A percentile compares a stretch with the other conserved stretches of the same genome.
Evolutionary conservation across 2,113 vertebrate species (phyloP).

Genomic region (Chloropsis cyanopogon): DNA sequence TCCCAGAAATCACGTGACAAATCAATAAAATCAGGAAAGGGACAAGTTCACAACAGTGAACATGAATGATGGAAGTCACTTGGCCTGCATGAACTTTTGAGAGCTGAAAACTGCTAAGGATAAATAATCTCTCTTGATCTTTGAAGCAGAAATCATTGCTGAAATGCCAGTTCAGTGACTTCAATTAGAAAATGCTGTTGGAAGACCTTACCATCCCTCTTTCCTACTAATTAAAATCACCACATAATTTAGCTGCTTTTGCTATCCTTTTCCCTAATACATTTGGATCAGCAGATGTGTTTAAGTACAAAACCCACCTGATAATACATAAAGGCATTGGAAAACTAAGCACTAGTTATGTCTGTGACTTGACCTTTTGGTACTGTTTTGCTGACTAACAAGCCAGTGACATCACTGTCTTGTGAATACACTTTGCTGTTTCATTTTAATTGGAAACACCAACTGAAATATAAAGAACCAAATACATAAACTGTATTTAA

Average conservation of each 20-base stretch:
- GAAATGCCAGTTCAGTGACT: slow-evolving; percentile 45
- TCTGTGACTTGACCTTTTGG: background rate
- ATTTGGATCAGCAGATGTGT: background rate
- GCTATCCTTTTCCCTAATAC: background rate
- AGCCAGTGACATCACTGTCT: background rate
- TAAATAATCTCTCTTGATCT: slow-evolving; percentile 47
- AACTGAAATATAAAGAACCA: background rate
- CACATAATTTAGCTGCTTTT: background rate
- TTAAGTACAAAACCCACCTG: background rate
- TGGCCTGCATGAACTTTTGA: slow-evolving; percentile 21
- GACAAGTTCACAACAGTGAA: background rate
- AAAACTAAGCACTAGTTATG: background rate
- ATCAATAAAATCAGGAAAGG: background rate
- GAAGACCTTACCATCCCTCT: background rate
- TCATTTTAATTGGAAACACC: background rate
- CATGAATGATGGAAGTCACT: background rate
- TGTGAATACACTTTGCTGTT: background rate
- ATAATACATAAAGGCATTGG: background rate
- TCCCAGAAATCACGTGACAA: background rate
- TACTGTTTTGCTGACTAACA: background rate
- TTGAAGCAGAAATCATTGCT: slow-evolving; percentile 44
- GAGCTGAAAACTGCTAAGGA: slow-evolving; percentile 10
- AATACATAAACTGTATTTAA: background rate
- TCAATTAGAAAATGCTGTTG: slow-evolving; percentile 46
- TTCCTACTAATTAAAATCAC: slow-evolving; percentile 5